Evolutionary conservation across 2,888 invertebrate genomes (phyloP).

Genomic region (Pomacea canaliculata): DNA sequence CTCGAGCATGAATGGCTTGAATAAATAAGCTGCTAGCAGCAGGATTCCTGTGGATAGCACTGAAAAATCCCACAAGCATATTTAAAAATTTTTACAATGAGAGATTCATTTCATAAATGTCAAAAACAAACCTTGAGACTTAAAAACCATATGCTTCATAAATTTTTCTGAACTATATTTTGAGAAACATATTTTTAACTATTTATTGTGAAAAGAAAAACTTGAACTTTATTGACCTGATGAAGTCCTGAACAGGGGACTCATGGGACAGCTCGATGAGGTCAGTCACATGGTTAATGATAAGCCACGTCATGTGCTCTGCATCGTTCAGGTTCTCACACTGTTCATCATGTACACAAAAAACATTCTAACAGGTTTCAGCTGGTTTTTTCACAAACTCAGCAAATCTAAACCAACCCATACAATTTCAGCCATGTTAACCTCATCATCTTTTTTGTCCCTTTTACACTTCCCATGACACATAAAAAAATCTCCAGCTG

Average conservation of each 20-base stretch:
- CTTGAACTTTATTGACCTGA: slow-evolving; percentile 64
- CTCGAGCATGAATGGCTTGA: slow-evolving; percentile 79
- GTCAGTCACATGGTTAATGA: slow-evolving; percentile 80
- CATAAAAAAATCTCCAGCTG: no score
- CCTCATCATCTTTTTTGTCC: no score
- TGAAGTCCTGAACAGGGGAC: slow-evolving; percentile 77
- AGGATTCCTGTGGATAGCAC: slow-evolving; percentile 76
- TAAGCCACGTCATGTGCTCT: slow-evolving; percentile 82
- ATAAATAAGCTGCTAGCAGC: slow-evolving; percentile 81
- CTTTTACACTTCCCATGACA: no score
- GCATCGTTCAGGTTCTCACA: slow-evolving; percentile 78
- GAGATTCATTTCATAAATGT: no score
- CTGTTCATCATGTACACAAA: slow-evolving; percentile 41
- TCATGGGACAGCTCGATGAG: slow-evolving; percentile 78
- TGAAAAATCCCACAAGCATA: slow-evolving; percentile 40
- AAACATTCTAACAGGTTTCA: no score
- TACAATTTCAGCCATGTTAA: no score
- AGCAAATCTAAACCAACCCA: no score
- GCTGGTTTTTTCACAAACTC: no score
- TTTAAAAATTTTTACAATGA: no score
- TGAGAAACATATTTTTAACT: no score
- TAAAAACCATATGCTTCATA: not conserved
- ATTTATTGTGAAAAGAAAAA: no score
- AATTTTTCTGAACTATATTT: not conserved
- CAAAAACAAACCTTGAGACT: no score